Evolutionary conservation across 2,113 vertebrate species (phyloP).

Genomic region (Hippopotamus amphibius): DNA sequence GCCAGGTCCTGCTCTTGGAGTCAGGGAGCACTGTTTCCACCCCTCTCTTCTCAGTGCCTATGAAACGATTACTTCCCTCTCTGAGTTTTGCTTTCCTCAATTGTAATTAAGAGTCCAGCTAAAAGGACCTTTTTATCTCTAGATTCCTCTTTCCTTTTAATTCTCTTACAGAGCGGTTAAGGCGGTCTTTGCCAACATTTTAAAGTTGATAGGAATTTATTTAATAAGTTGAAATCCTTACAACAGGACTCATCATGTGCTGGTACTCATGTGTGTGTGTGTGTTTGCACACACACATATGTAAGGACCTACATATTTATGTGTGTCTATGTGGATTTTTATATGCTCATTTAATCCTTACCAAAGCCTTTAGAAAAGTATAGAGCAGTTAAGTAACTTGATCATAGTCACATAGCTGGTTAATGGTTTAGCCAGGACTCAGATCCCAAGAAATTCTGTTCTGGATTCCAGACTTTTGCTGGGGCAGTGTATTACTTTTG

Average conservation of each 20-base stretch:
- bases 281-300: rapidly evolving
- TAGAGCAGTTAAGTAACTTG: neutral
- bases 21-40: neutral
- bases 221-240: neutral
- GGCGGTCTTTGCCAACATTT: neutral
- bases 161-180: neutral
- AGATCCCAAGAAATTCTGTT: neutral
- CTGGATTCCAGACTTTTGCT: neutral
- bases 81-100: neutral
- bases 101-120: neutral
- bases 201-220: neutral
- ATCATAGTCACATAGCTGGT: neutral
- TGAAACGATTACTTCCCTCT: neutral
- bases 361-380: too few species aligned
- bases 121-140: neutral
- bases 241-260: neutral
- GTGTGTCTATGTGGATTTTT: neutral
- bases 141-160: neutral
- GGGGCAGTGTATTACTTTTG: neutral
- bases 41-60: rapidly evolving
- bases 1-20: neutral
- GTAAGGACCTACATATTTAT: too few species aligned
- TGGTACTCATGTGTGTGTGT: neutral
- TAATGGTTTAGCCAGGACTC: neutral
- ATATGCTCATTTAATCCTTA: neutral